Conservation (phyloP, 2,888 invertebrate genomes). For the Fragum whitleyi region DNA sequence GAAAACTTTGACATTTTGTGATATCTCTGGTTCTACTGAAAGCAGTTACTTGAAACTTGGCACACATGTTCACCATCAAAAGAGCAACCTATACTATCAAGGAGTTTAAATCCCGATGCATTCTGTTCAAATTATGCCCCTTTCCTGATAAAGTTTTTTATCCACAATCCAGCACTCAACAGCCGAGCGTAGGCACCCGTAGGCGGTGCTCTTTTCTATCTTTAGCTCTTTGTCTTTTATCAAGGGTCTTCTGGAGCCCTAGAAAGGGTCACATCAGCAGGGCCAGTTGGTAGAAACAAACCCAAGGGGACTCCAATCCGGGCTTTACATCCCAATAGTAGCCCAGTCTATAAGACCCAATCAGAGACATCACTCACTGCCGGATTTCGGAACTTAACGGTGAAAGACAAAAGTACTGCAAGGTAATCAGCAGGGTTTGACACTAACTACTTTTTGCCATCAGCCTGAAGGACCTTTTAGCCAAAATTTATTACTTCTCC, state of each 20-base stretch:
- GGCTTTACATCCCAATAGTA: conserved; percentile 71
- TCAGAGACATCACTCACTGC: conserved; percentile 70
- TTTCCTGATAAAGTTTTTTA: no score
- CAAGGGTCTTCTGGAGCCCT: conserved; percentile 61
- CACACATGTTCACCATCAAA: no score
- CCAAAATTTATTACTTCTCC: not conserved
- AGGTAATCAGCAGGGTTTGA: not conserved
- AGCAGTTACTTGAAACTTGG: no score
- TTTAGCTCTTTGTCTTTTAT: not conserved
- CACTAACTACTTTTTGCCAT: no score
- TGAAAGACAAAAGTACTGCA: conserved; percentile 44
- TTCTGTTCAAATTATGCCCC: no score
- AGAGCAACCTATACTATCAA: no score
- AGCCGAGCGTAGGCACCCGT: no score
- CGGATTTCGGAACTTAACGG: conserved; percentile 67
- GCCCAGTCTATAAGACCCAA: conserved; percentile 76
- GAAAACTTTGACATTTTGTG: no score
- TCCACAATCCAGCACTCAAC: no score
- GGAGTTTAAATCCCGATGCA: no score
- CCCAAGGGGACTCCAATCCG: conserved; percentile 59
- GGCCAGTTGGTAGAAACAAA: conserved; percentile 43
- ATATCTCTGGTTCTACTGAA: no score
- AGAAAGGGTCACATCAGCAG: conserved; percentile 66
- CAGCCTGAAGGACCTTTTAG: not conserved
- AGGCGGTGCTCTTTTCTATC: no score